Conservation (phyloP, 2,113 vertebrate genomes). For the Gambusia holbrooki region DNA sequence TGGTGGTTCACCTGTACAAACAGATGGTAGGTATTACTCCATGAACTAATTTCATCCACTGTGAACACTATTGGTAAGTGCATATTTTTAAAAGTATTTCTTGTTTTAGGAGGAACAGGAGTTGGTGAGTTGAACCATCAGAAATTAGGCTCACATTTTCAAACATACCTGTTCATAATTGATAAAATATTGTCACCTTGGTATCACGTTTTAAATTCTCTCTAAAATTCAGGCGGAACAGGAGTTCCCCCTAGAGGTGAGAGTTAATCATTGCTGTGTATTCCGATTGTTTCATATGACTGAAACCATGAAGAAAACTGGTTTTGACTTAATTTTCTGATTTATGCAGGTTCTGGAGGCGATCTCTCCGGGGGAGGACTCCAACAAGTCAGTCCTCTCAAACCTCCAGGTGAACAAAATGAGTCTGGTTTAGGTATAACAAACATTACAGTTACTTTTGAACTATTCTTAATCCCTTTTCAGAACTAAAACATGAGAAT, state of each 20-base stretch:
- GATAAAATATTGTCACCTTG: not conserved
- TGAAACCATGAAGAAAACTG: not conserved
- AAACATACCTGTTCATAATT: not conserved
- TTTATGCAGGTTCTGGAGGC: constrained; percentile 56
- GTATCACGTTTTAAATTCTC: constrained; percentile 2
- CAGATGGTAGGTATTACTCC: constrained; percentile 54
- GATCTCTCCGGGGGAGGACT: constrained; percentile 45
- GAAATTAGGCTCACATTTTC: not conserved
- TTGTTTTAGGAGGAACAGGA: constrained; percentile 43
- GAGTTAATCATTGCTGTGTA: not conserved
- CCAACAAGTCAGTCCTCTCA: constrained; percentile 75
- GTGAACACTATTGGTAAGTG: not conserved
- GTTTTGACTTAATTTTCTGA: not conserved
- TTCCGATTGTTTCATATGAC: not conserved
- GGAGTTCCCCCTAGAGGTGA: constrained; percentile 57
- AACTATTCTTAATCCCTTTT: not conserved
- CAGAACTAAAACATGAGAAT: not conserved
- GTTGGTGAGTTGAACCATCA: constrained; percentile 31
- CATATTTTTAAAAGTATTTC: not conserved
- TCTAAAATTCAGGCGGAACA: constrained; percentile 31
- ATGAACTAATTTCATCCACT: not conserved
- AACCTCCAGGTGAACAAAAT: constrained; percentile 73
- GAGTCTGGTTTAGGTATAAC: not conserved
- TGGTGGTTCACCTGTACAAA: constrained; percentile 44
- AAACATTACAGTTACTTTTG: not conserved